Percentiles rank a stretch among this genome's conserved stretches.
phyloP scores from a whole-genome alignment of 1,140 invertebrate genomes.

The Papilio polytes region DNA sequence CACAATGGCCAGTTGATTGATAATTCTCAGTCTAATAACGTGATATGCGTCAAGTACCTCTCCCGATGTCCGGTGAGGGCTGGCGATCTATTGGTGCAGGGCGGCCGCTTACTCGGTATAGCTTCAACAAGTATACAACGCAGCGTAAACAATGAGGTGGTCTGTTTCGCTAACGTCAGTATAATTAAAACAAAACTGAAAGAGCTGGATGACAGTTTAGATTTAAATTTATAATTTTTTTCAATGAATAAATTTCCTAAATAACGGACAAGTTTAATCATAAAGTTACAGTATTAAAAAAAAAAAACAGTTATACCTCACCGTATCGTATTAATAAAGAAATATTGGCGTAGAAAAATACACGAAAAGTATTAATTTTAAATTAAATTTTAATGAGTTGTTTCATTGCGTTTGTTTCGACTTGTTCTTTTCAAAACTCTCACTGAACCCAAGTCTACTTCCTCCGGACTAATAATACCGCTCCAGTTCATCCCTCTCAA shows the following conservation, averaged over 20 bases:
- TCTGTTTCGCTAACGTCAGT: slow-evolving; percentile 66
- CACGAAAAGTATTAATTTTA: not conserved
- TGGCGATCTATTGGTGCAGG: slow-evolving; percentile 69
- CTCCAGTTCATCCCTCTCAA: slow-evolving; percentile 66
- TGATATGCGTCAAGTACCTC: slow-evolving; percentile 65
- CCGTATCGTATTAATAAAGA: not conserved
- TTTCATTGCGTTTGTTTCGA: slow-evolving; percentile 32
- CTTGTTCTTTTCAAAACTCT: slow-evolving; percentile 43
- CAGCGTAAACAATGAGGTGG: slow-evolving; percentile 47
- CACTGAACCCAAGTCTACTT: slow-evolving; percentile 68
- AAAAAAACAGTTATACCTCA: not conserved
- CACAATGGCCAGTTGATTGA: slow-evolving; percentile 38
- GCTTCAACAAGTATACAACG: slow-evolving; percentile 58
- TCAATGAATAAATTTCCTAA: not conserved
- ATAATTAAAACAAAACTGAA: slow-evolving; percentile 53
- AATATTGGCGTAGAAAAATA: not conserved
- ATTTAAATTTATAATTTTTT: slow-evolving; percentile 34
- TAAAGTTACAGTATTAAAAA: not conserved
- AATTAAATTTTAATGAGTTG: slow-evolving; percentile 18
- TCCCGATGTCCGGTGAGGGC: slow-evolving; percentile 62
- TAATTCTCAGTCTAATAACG: slow-evolving; percentile 51
- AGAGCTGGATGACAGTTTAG: slow-evolving; percentile 46
- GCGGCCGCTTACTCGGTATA: slow-evolving; percentile 58
- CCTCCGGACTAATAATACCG: slow-evolving; percentile 64
- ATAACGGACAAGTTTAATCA: not conserved